These are phyloP conservation scores for Tridacna crocea DNA, from an alignment of 2,888 invertebrate species.

Conservation along the genomic window DNA sequence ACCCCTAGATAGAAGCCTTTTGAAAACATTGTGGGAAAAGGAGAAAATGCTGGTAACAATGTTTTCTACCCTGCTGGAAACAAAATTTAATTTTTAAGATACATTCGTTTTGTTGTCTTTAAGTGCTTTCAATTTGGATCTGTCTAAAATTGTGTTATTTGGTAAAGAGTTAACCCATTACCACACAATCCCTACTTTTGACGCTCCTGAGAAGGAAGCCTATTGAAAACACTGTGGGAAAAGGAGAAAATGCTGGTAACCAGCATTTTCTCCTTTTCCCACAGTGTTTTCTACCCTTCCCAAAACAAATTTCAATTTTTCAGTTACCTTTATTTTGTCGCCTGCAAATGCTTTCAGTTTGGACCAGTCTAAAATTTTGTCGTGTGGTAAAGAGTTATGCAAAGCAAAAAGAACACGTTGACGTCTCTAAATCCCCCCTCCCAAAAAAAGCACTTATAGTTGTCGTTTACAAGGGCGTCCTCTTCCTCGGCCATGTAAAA, in stretches of 20 bases:
- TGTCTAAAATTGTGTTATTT: not conserved
- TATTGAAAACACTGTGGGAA: no score
- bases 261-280: slow-evolving; percentile 2
- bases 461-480: no score
- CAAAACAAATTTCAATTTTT: not conserved
- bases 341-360: not conserved
- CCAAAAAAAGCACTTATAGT: no score
- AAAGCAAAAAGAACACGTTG: no score
- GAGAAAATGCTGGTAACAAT: not conserved
- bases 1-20: not conserved
- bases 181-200: no score
- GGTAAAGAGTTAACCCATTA: not conserved
- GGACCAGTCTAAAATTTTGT: not conserved
- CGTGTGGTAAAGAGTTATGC: not conserved
- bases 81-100: not conserved
- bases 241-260: not conserved
- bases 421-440: no score
- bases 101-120: not conserved
- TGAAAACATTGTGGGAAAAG: not conserved
- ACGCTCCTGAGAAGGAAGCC: no score
- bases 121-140: not conserved
- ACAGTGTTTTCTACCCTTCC: not conserved
- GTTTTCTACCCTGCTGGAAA: not conserved
- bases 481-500: no score
- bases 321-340: not conserved